Evolutionary conservation across 1,140 invertebrate species (phyloP).

Genomic region (Drosophila lacertosa): DNA sequence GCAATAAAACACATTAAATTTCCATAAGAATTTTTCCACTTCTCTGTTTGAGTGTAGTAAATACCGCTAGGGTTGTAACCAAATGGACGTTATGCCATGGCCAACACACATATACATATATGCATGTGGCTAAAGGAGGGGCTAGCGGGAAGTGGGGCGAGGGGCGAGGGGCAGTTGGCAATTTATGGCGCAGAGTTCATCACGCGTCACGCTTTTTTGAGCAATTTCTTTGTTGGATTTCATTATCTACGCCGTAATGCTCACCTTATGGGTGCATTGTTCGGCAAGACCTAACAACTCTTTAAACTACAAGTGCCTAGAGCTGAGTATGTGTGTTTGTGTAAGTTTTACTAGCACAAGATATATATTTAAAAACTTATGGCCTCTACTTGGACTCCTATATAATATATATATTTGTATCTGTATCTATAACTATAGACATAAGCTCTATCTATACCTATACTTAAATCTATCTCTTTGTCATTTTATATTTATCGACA

Average conservation of each 20-base stretch:
- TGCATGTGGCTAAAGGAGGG: conserved; percentile 35
- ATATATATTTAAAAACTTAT: neutral
- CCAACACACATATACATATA: conserved; percentile 23
- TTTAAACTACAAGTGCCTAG: neutral
- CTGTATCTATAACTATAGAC: no score
- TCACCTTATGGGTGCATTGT: conserved; percentile 65
- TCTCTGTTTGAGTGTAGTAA: neutral
- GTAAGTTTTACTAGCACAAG: neutral
- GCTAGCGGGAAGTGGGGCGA: no score
- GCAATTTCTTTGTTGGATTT: conserved; percentile 75
- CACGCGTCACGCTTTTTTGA: conserved; percentile 72
- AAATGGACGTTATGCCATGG: neutral
- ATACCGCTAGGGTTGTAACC: conserved; percentile 21
- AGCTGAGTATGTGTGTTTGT: neutral
- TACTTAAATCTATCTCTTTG: no score
- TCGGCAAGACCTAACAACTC: conserved; percentile 52
- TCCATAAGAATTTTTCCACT: conserved; percentile 51
- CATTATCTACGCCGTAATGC: conserved; percentile 69
- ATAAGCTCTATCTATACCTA: no score
- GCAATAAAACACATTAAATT: conserved; percentile 66
- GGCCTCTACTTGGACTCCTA: no score
- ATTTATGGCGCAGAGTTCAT: conserved; percentile 79
- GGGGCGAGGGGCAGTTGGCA: conserved; percentile 44
- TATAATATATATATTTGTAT: no score
- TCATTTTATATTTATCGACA: no score